Percentiles rank a stretch among this genome's conserved stretches.
Conservation (phyloP, 2,113 vertebrate species). For the Macheiramphus alcinus region DNA sequence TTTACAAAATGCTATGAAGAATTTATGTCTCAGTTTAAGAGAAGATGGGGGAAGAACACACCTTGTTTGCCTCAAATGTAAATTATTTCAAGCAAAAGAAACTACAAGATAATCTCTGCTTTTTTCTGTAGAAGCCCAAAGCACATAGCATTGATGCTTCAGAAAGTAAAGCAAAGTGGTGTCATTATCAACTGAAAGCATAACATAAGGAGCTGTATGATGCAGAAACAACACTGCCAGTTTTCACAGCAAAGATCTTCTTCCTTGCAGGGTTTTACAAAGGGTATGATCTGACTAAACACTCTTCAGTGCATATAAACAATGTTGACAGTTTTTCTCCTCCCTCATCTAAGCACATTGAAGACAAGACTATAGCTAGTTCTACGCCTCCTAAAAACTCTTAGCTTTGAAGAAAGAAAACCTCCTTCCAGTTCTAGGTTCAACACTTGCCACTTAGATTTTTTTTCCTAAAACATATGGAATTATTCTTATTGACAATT, state of each 20-base stretch:
- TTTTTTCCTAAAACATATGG: neutral
- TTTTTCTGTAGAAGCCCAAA: neutral
- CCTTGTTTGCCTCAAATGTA: neutral
- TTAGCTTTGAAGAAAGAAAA: neutral
- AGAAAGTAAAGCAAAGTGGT: neutral
- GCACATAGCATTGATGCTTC: neutral
- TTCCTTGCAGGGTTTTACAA: neutral
- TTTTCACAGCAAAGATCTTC: neutral
- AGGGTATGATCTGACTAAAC: neutral
- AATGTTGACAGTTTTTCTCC: neutral
- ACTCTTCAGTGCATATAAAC: neutral
- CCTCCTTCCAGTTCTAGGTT: neutral
- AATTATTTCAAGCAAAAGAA: neutral
- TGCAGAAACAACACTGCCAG: neutral
- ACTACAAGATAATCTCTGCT: neutral
- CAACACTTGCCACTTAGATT: neutral
- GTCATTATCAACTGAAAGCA: neutral
- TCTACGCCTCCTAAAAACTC: neutral
- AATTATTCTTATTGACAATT: neutral
- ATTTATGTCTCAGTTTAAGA: neutral
- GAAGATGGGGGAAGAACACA: neutral
- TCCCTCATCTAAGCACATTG: neutral
- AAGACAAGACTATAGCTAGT: neutral
- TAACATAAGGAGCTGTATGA: neutral
- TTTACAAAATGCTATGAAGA: neutral